Base-by-base conservation (phyloP, 2,888 invertebrate species). In the Megastigmus dorsalis region DNA sequence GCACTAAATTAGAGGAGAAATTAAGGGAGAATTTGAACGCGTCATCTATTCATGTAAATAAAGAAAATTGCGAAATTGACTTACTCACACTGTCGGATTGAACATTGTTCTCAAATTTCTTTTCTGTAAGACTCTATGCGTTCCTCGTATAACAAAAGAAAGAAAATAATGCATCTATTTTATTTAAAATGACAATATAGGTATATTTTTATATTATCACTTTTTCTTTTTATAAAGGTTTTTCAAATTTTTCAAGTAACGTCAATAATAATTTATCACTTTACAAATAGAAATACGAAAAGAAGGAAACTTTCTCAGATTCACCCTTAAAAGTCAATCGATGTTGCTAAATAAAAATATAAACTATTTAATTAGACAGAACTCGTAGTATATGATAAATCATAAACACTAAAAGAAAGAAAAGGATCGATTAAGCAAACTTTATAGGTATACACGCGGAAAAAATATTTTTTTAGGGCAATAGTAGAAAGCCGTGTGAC, bases 281-380 rank as follows among this genome's bases (percentile, higher is more conserved):
- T 70, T 75, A 66, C 65, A 52, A 69, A 41, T 15, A 65, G 63
- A 73, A n/a, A n/a, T n/a, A n/a, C n/a, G n/a, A 63, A 75, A 57
- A 74, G 71, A 59, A 54, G 18, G 15, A 45, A 55, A 55, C 13
- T 28, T 23, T 36, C 36, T 55, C 60, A 55, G 36, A 73, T 60
- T 66, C 43, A 23, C 54, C 72, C 66, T 73, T 54, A 73, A 66
- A 45, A 73, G 72, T 73, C 72, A 75, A 71, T 71, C 62, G 45
- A 75, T 69, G 52, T 67, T 78, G 38, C 36, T 54, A 66, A 15
- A 33, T 18, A 13, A 50, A 63, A 28, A 13, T 38, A 36, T 41
- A 33, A 41, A n/a, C n/a, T n/a, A n/a, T n/a, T n/a, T n/a, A n/a
- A n/a, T n/a, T 20, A 54, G n/a, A 57, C n/a, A 57, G 13, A 15